phyloP scores from a whole-genome alignment of 1,140 invertebrate species.

The Olivierus martensii region DNA sequence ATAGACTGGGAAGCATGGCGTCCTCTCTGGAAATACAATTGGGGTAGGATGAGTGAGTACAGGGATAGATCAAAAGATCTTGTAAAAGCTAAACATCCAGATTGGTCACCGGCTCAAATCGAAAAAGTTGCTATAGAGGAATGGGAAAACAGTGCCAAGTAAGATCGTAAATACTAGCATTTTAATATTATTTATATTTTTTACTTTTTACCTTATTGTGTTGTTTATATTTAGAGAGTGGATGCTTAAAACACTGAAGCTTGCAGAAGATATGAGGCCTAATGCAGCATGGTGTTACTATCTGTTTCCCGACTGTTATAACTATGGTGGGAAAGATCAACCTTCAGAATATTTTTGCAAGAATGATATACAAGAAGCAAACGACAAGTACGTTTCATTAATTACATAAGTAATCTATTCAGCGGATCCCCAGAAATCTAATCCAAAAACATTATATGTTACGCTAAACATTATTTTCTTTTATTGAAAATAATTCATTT shows the following conservation, averaged over 20 bases:
- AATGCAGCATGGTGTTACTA: slow-evolving; percentile 1
- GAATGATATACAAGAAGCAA: not conserved
- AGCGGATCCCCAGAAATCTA: too few relatives aligned
- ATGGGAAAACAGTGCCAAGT: slow-evolving; percentile 1
- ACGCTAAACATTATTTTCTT: too few relatives aligned
- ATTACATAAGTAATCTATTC: too few relatives aligned
- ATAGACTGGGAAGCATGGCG: slow-evolving; percentile 11
- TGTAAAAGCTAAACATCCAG: not conserved
- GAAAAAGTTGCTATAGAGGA: not conserved
- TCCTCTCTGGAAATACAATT: slow-evolving; percentile 3
- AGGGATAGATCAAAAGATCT: not conserved
- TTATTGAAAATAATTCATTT: not conserved
- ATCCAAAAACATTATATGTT: too few relatives aligned
- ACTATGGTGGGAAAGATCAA: not conserved
- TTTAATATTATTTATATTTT: not conserved
- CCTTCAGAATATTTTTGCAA: not conserved
- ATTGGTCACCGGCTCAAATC: not conserved
- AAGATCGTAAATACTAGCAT: not conserved
- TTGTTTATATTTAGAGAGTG: not conserved
- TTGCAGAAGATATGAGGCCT: slow-evolving; percentile 2
- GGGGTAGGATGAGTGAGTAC: not conserved
- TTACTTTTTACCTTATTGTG: not conserved
- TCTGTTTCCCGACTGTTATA: slow-evolving; percentile 6
- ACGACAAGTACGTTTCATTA: slow-evolving; percentile 1
- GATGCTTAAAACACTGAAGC: slow-evolving; percentile 1